Percentiles rank a stretch among this genome's conserved stretches.
phyloP scores from a whole-genome alignment of 2,888 invertebrate species.

The Scotopteryx bipunctaria region DNA sequence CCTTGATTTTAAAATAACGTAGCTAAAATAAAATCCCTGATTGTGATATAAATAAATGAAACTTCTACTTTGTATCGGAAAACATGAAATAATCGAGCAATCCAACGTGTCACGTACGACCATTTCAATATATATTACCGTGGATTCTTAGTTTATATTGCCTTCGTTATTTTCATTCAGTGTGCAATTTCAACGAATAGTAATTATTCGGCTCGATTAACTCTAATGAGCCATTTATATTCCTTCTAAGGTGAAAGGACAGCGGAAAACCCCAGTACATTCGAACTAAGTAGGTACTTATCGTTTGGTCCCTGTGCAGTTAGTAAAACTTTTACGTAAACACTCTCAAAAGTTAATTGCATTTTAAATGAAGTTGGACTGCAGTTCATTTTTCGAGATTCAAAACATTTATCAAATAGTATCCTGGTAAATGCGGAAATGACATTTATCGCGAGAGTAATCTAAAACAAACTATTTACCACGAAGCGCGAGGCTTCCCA shows the following conservation, averaged over 20 bases:
- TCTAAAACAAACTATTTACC: neutral
- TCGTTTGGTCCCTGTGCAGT: slow-evolving; percentile 12
- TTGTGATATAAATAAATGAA: neutral
- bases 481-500: neutral
- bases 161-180: slow-evolving; percentile 26
- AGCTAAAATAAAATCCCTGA: no score
- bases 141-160: slow-evolving; percentile 38
- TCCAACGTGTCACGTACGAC: slow-evolving; percentile 53
- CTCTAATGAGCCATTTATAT: slow-evolving; percentile 22
- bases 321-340: slow-evolving; percentile 14
- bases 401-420: slow-evolving; percentile 3
- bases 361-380: slow-evolving; percentile 22
- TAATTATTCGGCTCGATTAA: slow-evolving; percentile 18
- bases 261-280: slow-evolving; percentile 14
- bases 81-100: slow-evolving; percentile 60
- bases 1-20: no score
- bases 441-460: neutral
- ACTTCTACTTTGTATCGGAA: slow-evolving; percentile 4
- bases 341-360: slow-evolving; percentile 12
- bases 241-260: slow-evolving; percentile 18
- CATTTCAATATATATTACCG: slow-evolving; percentile 58
- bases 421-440: neutral
- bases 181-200: slow-evolving; percentile 14
- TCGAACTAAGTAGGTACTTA: slow-evolving; percentile 13
- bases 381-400: neutral